Evolutionary conservation across 2,888 invertebrate species (phyloP).

Genomic region (Macrophya annulata): DNA sequence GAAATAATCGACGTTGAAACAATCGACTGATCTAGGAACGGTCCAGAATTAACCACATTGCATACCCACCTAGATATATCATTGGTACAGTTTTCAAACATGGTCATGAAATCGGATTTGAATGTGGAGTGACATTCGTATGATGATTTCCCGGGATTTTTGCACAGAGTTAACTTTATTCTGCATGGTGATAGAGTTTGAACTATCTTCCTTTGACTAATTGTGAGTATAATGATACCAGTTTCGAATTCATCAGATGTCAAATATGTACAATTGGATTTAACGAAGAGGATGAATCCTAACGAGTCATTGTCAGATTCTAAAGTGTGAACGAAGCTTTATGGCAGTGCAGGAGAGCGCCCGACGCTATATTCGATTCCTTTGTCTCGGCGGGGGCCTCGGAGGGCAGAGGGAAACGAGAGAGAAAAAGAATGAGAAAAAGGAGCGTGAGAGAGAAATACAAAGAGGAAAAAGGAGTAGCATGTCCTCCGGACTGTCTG

Average conservation of each 20-base stretch:
- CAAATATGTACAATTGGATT: not conserved
- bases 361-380: conserved; percentile 49
- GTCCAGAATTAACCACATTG: not conserved
- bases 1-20: conserved; percentile 60
- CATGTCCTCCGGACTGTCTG: conserved; percentile 56
- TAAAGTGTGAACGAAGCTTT: conserved; percentile 43
- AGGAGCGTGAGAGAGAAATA: conserved; percentile 37
- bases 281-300: conserved; percentile 18
- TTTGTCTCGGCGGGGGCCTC: conserved; percentile 44
- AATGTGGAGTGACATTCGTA: not conserved
- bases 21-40: not conserved
- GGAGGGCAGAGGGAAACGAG: conserved; percentile 39
- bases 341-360: conserved; percentile 28
- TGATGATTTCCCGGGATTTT: not conserved
- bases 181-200: not conserved
- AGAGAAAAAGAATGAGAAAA: conserved; percentile 56
- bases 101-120: too few species aligned
- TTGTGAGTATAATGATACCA: not conserved
- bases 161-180: not conserved
- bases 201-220: not conserved
- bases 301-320: conserved; percentile 31
- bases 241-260: conserved; percentile 13
- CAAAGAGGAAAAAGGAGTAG: conserved; percentile 58
- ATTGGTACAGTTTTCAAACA: too few species aligned
- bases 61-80: not conserved